Percentiles rank a stretch among this genome's conserved stretches.
These are phyloP conservation scores for Euglossa dilemma DNA, from an alignment of 1,140 invertebrate genomes.

Conservation along the genomic window DNA sequence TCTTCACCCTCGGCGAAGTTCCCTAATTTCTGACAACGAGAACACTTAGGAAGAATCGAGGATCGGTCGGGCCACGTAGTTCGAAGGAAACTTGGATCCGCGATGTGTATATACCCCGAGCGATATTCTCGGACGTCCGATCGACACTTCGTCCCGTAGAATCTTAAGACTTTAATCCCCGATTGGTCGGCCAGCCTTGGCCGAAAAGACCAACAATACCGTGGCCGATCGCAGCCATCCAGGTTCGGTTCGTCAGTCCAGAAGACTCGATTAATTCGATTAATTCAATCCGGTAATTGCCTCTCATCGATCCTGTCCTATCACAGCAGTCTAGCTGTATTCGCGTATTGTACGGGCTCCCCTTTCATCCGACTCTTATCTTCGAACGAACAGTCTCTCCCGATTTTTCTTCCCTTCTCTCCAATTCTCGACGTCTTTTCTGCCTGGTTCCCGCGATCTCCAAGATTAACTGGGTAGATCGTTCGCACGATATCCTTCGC, in stretches of 20 bases:
- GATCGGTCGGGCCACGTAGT: background rate
- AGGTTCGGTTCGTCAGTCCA: conserved; percentile 46
- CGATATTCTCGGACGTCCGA: background rate
- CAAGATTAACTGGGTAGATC: conserved; percentile 9
- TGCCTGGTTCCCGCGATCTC: background rate
- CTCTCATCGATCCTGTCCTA: conserved; percentile 61
- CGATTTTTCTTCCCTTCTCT: background rate
- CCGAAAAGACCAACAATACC: conserved; percentile 61
- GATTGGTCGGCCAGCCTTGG: conserved; percentile 49
- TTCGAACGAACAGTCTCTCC: background rate
- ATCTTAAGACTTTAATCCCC: conserved; percentile 46
- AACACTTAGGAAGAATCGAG: background rate
- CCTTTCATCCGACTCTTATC: conserved; percentile 29
- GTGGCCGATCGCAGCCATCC: conserved; percentile 35
- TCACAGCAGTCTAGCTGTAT: background rate
- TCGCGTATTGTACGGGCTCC: conserved; percentile 4
- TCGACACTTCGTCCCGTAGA: background rate
- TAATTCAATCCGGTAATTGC: conserved; percentile 70
- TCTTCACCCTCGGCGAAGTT: background rate
- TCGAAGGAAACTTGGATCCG: background rate
- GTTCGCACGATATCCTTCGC: background rate
- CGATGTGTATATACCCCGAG: background rate
- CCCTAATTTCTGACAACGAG: background rate
- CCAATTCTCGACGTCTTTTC: background rate
- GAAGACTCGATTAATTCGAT: conserved; percentile 68